Evolutionary conservation across 1,140 invertebrate genomes (phyloP), one percentile per base, ranked within the genome.

Genomic region (Lordiphosa mommai): DNA sequence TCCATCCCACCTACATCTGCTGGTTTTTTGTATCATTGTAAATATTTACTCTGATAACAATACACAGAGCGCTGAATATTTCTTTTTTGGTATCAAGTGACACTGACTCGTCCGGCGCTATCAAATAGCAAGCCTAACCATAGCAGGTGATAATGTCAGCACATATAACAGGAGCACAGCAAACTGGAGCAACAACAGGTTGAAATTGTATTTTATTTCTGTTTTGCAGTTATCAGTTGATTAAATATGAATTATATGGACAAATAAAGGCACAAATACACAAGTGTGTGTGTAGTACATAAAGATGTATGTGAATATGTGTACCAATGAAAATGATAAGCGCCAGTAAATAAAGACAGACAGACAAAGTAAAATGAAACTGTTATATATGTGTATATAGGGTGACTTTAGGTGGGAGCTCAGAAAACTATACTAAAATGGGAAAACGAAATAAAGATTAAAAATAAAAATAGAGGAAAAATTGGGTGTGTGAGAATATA

Each of bases 221-320:
- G 16, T 59, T 59, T 36, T 61, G 43, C 50, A 70, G 69, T 76
- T 82, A 82, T 82, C 76, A 82, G 77, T 82, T 82, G 76, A 82
- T 84, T 82, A 84, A 82, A 82, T 84, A 82, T 84, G 76, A 84
- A 84, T 76, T 82, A 84, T 74, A 74, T 53, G 68, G 60, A 74
- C 65, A 79, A 60, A 79, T 58, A 64, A 59, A 61, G 48, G 50
- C 60, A 55, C 49, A 65, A 40, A 27, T n/a, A 17, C 20, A 36
- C 9, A 47, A 9, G 10, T 12, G 4, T 46, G 29, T n/a, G 4
- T 30, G 5, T 7, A 27, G 23, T 27, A 27, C 9, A 13, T 66
- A 12, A 53, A 40, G 4, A 47, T 41, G 20, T 41, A 23, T 33
- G 4, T 44, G 20, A 13, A 12, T 49, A 9, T 37, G 36, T 20